Percentiles rank a stretch among this genome's conserved stretches.
These are phyloP conservation scores for Zeuzera pyrina DNA, from an alignment of 2,888 invertebrate species.

Conservation along the genomic window DNA sequence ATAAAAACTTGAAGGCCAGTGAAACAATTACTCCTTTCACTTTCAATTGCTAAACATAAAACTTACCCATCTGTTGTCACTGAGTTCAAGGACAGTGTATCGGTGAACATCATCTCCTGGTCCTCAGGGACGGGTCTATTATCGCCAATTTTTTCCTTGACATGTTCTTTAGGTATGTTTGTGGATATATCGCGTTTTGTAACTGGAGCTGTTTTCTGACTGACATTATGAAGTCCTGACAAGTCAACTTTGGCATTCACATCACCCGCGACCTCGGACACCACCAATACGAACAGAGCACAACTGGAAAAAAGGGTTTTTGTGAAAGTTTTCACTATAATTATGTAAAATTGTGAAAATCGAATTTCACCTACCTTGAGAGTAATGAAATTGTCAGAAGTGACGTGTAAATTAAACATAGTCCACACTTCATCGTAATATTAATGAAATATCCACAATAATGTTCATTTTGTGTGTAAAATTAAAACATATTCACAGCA, in stretches of 20 bases:
- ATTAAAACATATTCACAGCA: conserved; percentile 50
- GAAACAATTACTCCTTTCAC: not conserved
- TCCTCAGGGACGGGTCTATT: conserved; percentile 20
- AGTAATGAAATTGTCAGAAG: conserved; percentile 74
- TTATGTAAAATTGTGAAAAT: conserved; percentile 4
- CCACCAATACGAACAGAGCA: conserved; percentile 73
- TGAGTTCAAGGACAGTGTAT: conserved; percentile 67
- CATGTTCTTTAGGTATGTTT: conserved; percentile 14
- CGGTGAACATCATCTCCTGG: conserved; percentile 64
- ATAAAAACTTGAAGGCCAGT: no score
- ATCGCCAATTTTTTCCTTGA: conserved; percentile 4
- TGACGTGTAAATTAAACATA: conserved; percentile 73
- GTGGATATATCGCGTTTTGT: conserved; percentile 22
- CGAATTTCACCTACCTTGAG: conserved; percentile 60
- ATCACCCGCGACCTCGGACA: conserved; percentile 63
- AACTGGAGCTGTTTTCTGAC: conserved; percentile 34
- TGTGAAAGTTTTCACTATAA: not conserved
- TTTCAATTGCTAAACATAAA: not conserved
- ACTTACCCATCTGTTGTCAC: conserved; percentile 73
- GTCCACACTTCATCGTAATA: conserved; percentile 75
- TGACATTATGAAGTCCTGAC: conserved; percentile 59
- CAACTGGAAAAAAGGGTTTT: conserved; percentile 50
- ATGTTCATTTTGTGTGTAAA: conserved; percentile 65
- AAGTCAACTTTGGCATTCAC: conserved; percentile 40
- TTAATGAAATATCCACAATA: conserved; percentile 60